phyloP scores from a whole-genome alignment of 2,797 vertebrate genomes.

The Onychomys torridus region DNA sequence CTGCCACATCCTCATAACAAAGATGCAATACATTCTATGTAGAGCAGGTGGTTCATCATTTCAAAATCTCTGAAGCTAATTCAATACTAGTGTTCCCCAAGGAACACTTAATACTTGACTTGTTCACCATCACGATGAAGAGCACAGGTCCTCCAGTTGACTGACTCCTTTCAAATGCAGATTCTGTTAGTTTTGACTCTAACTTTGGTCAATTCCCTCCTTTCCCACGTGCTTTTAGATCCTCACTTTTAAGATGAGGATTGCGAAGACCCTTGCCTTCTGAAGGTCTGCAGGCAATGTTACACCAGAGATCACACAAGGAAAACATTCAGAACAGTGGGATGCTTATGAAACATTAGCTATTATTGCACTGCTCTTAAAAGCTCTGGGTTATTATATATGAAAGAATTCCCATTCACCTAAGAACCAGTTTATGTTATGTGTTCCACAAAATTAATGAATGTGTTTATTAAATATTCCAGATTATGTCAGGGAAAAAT shows the following conservation, averaged over 20 bases:
- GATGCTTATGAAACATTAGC: background rate
- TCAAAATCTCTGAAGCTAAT: constrained; percentile 15
- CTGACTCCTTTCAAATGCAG: background rate
- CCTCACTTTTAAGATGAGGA: background rate
- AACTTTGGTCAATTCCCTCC: background rate
- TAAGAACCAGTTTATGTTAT: background rate
- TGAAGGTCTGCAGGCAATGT: background rate
- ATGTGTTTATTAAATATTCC: constrained; percentile 27
- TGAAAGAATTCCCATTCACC: background rate
- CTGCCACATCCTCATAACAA: background rate
- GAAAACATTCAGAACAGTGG: background rate
- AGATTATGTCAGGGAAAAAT: constrained; percentile 71
- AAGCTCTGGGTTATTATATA: background rate
- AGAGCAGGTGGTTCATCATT: background rate
- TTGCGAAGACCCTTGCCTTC: background rate
- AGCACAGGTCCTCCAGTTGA: background rate
- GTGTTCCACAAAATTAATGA: constrained; percentile 4
- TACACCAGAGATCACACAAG: background rate
- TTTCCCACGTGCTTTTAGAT: background rate
- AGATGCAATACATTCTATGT: background rate
- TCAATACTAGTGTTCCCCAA: background rate
- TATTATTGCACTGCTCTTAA: background rate
- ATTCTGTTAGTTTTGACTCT: background rate
- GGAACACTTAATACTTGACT: background rate
- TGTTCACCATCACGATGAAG: background rate